Percentiles rank a stretch among this genome's conserved stretches.
These are phyloP conservation scores for Characodon lateralis DNA, from an alignment of 2,797 vertebrate genomes.

Conservation along the genomic window DNA sequence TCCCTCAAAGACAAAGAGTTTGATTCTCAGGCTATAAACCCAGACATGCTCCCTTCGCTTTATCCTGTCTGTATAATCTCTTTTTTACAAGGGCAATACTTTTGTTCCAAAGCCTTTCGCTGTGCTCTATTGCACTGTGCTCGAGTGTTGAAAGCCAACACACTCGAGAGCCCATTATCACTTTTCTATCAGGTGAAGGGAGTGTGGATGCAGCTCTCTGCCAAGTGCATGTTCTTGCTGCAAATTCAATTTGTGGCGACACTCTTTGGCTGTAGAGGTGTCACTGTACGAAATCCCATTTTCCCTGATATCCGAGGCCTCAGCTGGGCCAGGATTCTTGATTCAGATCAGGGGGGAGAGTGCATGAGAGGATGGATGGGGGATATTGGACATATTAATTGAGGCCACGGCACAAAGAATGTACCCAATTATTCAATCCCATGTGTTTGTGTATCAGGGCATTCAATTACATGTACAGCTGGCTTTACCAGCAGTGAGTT, in stretches of 20 bases:
- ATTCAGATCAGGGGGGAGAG: slow-evolving; percentile 46
- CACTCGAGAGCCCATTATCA: slow-evolving; percentile 60
- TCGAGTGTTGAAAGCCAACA: slow-evolving; percentile 29
- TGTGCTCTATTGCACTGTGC: slow-evolving; percentile 25
- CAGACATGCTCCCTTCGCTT: slow-evolving; percentile 45
- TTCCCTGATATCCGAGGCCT: slow-evolving; percentile 20
- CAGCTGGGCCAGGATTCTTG: slow-evolving; percentile 36
- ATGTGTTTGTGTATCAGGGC: background rate
- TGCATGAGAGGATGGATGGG: slow-evolving; percentile 11
- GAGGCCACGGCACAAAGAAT: background rate
- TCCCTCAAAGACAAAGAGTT: slow-evolving; percentile 38
- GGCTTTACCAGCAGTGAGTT: background rate
- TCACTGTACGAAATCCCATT: slow-evolving; percentile 43
- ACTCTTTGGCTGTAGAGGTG: slow-evolving; percentile 45
- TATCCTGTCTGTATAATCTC: slow-evolving; percentile 42
- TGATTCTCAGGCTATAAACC: slow-evolving; percentile 57
- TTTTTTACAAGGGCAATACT: slow-evolving; percentile 46
- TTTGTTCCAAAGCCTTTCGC: slow-evolving; percentile 44
- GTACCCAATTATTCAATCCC: background rate
- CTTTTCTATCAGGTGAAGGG: slow-evolving; percentile 56
- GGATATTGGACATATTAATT: slow-evolving; percentile 17
- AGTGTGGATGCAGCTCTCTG: slow-evolving; percentile 40
- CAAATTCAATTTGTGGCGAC: slow-evolving; percentile 67
- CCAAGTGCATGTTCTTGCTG: slow-evolving; percentile 57
- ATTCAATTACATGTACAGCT: background rate